Conservation (phyloP, 92 coral and sea anemone species). For the Montipora capitata region DNA sequence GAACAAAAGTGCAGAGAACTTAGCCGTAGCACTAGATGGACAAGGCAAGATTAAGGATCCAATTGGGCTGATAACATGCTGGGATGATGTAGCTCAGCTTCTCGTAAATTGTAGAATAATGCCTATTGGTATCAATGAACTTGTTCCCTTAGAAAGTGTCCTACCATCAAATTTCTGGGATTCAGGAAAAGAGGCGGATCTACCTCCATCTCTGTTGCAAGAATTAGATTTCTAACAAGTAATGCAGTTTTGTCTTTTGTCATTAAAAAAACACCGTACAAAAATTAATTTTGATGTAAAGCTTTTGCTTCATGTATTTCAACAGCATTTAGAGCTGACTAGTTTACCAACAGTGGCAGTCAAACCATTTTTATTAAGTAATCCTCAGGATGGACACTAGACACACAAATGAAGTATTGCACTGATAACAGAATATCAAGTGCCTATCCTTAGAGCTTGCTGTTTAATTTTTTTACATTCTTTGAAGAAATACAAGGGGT, state of each 20-base stretch:
- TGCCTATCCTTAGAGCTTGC: too few species aligned
- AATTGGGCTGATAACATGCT: constrained; percentile 50
- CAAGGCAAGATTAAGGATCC: not conserved
- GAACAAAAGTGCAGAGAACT: too few species aligned
- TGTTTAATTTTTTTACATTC: too few species aligned
- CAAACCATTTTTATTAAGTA: too few species aligned
- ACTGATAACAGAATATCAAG: too few species aligned
- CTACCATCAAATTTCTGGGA: constrained; percentile 89
- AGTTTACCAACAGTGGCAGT: too few species aligned
- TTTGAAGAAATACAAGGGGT: too few species aligned
- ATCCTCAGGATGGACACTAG: too few species aligned
- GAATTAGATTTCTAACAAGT: constrained; percentile 39
- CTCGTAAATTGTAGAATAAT: constrained; percentile 77
- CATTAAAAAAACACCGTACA: too few species aligned
- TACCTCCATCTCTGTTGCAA: constrained; percentile 32
- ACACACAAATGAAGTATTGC: too few species aligned
- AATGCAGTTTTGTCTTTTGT: not conserved
- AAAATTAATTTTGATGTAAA: not conserved
- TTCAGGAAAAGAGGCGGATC: constrained; percentile 14
- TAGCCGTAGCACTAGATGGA: not conserved
- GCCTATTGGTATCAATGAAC: constrained; percentile 76
- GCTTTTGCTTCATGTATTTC: too few species aligned
- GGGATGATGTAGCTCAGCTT: constrained; percentile 61
- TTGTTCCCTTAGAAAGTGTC: constrained; percentile 69
- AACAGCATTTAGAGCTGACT: too few species aligned